phyloP scores from a whole-genome alignment of 2,797 vertebrate species.

The Gallinago nigripennis region DNA sequence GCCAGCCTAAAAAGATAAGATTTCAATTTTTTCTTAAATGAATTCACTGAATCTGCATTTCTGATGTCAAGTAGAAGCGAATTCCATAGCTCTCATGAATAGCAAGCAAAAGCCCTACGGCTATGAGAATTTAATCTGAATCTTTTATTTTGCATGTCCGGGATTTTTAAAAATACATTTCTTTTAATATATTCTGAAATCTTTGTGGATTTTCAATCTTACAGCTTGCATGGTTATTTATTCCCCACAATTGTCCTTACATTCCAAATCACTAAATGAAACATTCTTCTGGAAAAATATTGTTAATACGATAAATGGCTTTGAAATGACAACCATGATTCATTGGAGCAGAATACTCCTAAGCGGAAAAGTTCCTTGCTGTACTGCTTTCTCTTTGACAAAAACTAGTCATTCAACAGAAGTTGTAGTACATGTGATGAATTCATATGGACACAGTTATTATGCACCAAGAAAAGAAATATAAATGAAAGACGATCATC shows the following conservation, averaged over 20 bases:
- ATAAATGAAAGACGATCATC: background rate
- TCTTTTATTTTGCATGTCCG: slow-evolving; percentile 51
- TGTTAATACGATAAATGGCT: slow-evolving; percentile 14
- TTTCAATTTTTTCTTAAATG: slow-evolving; percentile 69
- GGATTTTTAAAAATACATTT: slow-evolving; percentile 6
- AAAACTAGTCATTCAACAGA: background rate
- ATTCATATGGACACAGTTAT: background rate
- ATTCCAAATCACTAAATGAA: slow-evolving; percentile 41
- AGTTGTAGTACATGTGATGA: background rate
- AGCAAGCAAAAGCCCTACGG: slow-evolving; percentile 63
- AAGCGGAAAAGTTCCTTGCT: slow-evolving; percentile 22
- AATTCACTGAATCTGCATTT: slow-evolving; percentile 75
- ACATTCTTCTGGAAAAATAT: slow-evolving; percentile 33
- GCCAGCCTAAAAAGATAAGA: slow-evolving; percentile 62
- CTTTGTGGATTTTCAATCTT: slow-evolving; percentile 23
- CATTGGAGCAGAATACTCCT: slow-evolving; percentile 37
- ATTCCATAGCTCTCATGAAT: slow-evolving; percentile 52
- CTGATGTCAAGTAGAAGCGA: slow-evolving; percentile 65
- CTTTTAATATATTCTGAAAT: slow-evolving; percentile 29
- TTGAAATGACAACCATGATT: slow-evolving; percentile 39
- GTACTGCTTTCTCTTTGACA: slow-evolving; percentile 5
- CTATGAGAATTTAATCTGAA: slow-evolving; percentile 61
- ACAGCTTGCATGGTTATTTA: slow-evolving; percentile 12
- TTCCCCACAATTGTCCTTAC: slow-evolving; percentile 10
- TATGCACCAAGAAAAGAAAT: background rate